Evolutionary conservation across 2,113 vertebrate species (phyloP).

Genomic region (Anas platyrhynchos): DNA sequence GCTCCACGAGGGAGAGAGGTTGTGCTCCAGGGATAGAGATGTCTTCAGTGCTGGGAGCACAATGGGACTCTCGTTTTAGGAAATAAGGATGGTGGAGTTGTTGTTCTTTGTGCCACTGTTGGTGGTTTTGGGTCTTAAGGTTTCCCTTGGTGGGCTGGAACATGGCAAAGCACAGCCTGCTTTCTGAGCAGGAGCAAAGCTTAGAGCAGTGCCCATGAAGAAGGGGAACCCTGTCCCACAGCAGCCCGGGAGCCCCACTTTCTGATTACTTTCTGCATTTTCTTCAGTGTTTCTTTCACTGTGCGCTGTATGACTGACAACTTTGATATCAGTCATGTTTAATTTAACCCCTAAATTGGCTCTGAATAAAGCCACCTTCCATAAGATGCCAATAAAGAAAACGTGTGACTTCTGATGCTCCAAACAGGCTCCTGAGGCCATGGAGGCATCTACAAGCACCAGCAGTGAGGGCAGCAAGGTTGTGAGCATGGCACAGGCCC

Average conservation of each 20-base stretch:
- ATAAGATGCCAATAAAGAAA: not conserved
- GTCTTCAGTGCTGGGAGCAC: fast-evolving
- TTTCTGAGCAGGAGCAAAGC: fast-evolving
- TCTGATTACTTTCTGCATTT: not conserved
- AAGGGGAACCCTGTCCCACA: not conserved
- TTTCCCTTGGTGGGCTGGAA: not conserved
- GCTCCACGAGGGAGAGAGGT: fast-evolving
- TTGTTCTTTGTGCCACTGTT: fast-evolving
- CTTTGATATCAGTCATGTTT: not conserved
- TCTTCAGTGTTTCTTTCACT: not conserved
- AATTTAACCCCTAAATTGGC: not conserved
- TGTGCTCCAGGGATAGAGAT: not conserved
- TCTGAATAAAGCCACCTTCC: not conserved
- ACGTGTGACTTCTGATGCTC: not conserved
- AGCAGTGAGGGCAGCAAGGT: not conserved
- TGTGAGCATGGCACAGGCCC: too few relatives aligned
- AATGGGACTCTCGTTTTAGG: not conserved
- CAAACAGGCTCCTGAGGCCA: not conserved
- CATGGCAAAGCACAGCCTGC: not conserved
- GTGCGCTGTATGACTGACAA: not conserved
- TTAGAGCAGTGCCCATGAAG: not conserved
- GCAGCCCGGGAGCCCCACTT: not conserved
- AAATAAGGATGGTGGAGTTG: not conserved
- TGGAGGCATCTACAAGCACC: not conserved
- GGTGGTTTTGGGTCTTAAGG: not conserved